Conservation (phyloP, 2,888 invertebrate species). For the Pemphredon lugubris region DNA sequence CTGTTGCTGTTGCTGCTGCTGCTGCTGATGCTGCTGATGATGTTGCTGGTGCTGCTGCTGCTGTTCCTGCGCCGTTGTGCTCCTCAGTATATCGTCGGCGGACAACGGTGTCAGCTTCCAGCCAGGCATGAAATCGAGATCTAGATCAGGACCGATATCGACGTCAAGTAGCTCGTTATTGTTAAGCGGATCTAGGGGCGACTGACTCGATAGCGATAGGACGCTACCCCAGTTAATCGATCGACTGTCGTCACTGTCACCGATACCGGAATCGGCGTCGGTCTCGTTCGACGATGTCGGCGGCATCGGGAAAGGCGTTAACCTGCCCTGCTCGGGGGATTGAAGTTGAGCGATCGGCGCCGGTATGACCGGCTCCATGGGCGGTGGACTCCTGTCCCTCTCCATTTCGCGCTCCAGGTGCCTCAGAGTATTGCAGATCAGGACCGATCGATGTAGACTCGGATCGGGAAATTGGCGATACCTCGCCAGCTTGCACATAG, state of each 20-base stretch:
- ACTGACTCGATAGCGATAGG: slow-evolving; percentile 92
- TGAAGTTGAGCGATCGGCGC: slow-evolving; percentile 80
- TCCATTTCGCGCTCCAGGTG: slow-evolving; percentile 95
- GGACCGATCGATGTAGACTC: slow-evolving; percentile 93
- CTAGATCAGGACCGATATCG: slow-evolving; percentile 84
- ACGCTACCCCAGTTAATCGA: slow-evolving; percentile 96
- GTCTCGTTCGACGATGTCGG: slow-evolving; percentile 83
- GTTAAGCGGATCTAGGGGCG: slow-evolving; percentile 91
- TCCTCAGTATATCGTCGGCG: slow-evolving; percentile 82
- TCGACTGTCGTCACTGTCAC: slow-evolving; percentile 86
- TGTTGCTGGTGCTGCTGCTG: slow-evolving; percentile 65
- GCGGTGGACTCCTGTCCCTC: slow-evolving; percentile 83
- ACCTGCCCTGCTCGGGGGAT: slow-evolving; percentile 78
- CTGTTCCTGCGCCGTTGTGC: slow-evolving; percentile 71
- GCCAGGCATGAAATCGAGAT: slow-evolving; percentile 85
- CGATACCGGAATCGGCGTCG: slow-evolving; percentile 89
- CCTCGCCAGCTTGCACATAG: slow-evolving; percentile 94
- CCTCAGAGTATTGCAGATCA: slow-evolving; percentile 95
- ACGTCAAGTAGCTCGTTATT: slow-evolving; percentile 89
- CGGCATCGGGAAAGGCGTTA: slow-evolving; percentile 80
- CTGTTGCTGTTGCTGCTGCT: slow-evolving; percentile 58
- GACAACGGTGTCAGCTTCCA: slow-evolving; percentile 83
- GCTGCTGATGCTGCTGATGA: slow-evolving; percentile 62
- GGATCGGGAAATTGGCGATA: slow-evolving; percentile 95
- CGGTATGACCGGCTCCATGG: slow-evolving; percentile 76